A percentile compares a stretch with the other conserved stretches of the same genome.
Evolutionary conservation across 2,113 vertebrate species (phyloP).

Genomic region (Brachypteracias leptosomus): DNA sequence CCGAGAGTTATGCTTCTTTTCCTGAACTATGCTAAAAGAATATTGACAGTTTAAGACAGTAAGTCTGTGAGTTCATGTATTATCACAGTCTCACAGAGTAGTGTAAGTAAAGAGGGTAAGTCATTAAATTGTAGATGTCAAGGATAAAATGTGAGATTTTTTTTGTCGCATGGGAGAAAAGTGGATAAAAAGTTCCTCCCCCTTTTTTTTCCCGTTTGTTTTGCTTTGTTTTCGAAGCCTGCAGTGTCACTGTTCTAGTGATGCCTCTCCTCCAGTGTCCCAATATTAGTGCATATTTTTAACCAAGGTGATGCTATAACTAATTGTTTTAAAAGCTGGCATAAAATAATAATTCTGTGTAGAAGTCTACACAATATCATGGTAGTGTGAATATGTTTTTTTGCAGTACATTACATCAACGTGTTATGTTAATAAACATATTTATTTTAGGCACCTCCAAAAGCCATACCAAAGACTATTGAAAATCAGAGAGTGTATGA

Average conservation of each 20-base stretch:
- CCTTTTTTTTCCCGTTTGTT: neutral
- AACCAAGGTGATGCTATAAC: neutral
- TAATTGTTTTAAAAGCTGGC: neutral
- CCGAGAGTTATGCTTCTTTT: neutral
- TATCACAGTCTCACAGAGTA: neutral
- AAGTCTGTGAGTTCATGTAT: neutral
- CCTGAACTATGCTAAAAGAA: neutral
- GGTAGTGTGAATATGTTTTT: neutral
- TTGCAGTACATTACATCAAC: neutral
- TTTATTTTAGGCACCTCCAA: slow-evolving; percentile 89
- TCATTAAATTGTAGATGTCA: neutral
- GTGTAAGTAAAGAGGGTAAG: neutral
- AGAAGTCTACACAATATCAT: accelerated
- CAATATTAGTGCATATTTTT: neutral
- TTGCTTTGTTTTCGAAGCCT: neutral
- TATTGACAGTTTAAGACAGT: neutral
- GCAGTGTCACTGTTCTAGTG: neutral
- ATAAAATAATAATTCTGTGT: neutral
- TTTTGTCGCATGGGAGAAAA: neutral
- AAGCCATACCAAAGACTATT: slow-evolving; percentile 94
- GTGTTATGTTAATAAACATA: neutral
- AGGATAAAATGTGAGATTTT: neutral
- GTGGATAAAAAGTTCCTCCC: neutral
- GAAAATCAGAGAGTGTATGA: slow-evolving; percentile 95
- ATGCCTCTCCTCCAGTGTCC: neutral